Evolutionary conservation across 2,113 vertebrate genomes (phyloP).

Genomic region (Laticauda laticaudata): DNA sequence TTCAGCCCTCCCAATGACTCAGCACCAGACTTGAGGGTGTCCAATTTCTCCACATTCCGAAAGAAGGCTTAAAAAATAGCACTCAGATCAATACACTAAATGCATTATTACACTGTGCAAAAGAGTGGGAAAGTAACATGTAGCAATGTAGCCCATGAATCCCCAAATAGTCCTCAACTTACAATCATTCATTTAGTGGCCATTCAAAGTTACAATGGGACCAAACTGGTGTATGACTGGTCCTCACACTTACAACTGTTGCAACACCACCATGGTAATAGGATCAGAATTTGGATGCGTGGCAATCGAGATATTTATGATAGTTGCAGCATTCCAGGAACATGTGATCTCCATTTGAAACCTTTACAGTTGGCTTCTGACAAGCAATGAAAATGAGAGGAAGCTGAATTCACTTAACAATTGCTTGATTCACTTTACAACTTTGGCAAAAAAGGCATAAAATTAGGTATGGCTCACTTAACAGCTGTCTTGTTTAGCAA

Average conservation of each 20-base stretch:
- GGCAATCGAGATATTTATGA: background rate
- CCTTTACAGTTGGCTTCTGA: background rate
- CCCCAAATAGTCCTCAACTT: background rate
- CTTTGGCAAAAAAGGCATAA: background rate
- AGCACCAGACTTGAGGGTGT: background rate
- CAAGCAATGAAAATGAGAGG: background rate
- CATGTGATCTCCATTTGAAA: background rate
- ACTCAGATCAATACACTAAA: background rate
- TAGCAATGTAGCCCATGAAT: background rate
- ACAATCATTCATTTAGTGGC: background rate
- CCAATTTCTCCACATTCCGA: background rate
- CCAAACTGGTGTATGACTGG: background rate
- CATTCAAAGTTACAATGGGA: background rate
- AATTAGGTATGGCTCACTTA: background rate
- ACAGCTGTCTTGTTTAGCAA: background rate
- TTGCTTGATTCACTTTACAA: background rate
- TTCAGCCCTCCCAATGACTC: background rate
- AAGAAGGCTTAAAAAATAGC: background rate
- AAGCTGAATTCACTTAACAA: background rate
- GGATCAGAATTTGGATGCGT: background rate
- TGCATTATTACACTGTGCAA: background rate
- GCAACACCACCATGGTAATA: background rate
- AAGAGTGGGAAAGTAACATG: background rate
- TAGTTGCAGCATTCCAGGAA: background rate
- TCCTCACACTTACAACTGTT: background rate